Evolutionary conservation across 2,113 vertebrate species (phyloP), one percentile per base, ranked within the genome.

Genomic region (Trochalopteron elliotii): DNA sequence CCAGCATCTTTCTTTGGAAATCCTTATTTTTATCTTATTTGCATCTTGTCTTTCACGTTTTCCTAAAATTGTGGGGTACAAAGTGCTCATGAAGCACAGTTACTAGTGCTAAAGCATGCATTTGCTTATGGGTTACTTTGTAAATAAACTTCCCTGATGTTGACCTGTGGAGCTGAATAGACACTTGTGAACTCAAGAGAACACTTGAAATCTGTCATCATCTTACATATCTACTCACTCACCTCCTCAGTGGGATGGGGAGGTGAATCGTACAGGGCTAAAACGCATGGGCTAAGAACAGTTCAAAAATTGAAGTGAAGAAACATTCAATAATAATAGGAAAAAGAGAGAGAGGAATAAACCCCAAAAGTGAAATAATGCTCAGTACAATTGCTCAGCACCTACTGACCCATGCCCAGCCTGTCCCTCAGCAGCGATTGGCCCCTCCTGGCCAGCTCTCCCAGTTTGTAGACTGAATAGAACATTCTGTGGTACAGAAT

Each of bases 401-500:
- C 23, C 47, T 11, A 6, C 27, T 74, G 68, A 49, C 19, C 22
- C 10, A 7, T 56, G 19, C 35, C 49, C 31, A 24, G 11, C 25
- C 9, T 10, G 19, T 56, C 19, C 27, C 8, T 9, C n/a, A 49
- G 47, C 47, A 42, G 60, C 1, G 0, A 42, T n/a, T 15, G 6
- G 9, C 31, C 9, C 22, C n/a, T 60, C 22, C 55, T 67, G 35
- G 22, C 39, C 7, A 31, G 5, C 60, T 86, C 1, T 7, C 15
- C 3, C 0, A 0, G 40, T 42, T 68, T 81, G 18, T 56, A 50
- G 31, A 56, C 22, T 61, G 40, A 55, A 9, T 35, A 56, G 31
- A 71, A 42, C 7, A 23, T 61, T 55, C 23, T 42, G 40, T 60
- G n/a, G 12, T 86, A 37, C 0, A 4, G 47, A 86, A 55, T 61